These are phyloP conservation scores for Eristalis arbustorum DNA, from an alignment of 2,888 invertebrate genomes.

Conservation along the genomic window DNA sequence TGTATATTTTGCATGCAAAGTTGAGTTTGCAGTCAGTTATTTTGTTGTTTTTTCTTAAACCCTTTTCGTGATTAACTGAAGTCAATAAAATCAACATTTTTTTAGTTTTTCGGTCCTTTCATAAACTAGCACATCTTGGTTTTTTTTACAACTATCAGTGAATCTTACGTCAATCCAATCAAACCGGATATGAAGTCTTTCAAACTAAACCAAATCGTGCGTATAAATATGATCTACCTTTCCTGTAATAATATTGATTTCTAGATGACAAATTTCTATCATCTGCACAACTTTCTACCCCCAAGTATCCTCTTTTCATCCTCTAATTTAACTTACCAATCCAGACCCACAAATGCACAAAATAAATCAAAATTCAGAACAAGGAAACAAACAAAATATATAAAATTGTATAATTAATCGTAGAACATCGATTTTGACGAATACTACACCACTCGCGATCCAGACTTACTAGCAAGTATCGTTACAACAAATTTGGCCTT, in stretches of 20 bases:
- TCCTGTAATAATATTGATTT: neutral
- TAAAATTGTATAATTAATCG: constrained; percentile 51
- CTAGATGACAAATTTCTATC: neutral
- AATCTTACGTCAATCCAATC: neutral
- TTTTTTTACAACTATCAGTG: neutral
- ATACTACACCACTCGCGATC: constrained; percentile 98
- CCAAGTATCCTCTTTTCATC: neutral
- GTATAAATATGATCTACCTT: neutral
- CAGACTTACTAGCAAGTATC: constrained; percentile 95
- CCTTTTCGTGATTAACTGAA: constrained; percentile 18
- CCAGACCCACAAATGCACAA: neutral
- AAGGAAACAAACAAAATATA: constrained; percentile 19
- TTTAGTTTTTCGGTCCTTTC: neutral
- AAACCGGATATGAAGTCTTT: neutral
- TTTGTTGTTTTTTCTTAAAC: neutral
- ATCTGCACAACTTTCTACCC: neutral
- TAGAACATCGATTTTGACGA: constrained; percentile 95
- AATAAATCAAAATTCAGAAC: constrained; percentile 8
- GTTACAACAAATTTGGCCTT: constrained; percentile 96
- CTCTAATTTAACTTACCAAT: neutral
- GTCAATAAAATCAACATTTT: neutral
- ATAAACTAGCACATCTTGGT: neutral
- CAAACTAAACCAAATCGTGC: neutral
- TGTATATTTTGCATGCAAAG: constrained; percentile 8
- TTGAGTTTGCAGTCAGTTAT: neutral